Conservation (phyloP, 2,113 vertebrate genomes). For the Camelus dromedarius region DNA sequence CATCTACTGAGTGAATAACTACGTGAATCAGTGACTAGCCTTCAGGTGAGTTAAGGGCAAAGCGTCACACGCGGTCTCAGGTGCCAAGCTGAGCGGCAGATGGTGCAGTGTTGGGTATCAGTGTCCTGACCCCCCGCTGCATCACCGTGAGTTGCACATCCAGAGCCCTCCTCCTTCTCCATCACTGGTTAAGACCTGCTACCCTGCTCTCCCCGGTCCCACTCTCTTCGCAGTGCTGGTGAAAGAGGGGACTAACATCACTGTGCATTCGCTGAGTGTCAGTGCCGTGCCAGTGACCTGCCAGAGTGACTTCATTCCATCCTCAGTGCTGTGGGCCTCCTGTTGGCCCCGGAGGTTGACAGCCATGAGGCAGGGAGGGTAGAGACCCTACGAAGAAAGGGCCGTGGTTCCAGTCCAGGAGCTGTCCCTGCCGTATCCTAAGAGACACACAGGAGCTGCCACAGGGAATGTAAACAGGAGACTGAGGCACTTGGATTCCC, state of each 20-base stretch:
- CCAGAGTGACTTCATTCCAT: background rate
- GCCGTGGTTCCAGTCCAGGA: background rate
- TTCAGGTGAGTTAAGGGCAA: background rate
- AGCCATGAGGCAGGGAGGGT: background rate
- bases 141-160: background rate
- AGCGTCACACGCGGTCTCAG: background rate
- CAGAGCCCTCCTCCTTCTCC: no score
- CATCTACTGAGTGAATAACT: background rate
- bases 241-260: background rate
- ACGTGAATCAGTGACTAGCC: background rate
- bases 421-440: background rate
- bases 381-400: background rate
- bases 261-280: background rate
- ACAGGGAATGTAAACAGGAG: background rate
- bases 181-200: background rate
- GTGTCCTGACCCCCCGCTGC: accelerated
- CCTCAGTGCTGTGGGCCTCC: background rate
- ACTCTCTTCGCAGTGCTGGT: background rate
- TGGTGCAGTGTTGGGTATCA: background rate
- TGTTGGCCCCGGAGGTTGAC: background rate
- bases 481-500: background rate
- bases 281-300: background rate
- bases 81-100: background rate
- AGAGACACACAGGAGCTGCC: background rate
- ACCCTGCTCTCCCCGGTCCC: accelerated